Percentiles rank a stretch among this genome's conserved stretches.
Evolutionary conservation across 2,888 invertebrate genomes (phyloP).

Genomic region (Tenthredo notha): DNA sequence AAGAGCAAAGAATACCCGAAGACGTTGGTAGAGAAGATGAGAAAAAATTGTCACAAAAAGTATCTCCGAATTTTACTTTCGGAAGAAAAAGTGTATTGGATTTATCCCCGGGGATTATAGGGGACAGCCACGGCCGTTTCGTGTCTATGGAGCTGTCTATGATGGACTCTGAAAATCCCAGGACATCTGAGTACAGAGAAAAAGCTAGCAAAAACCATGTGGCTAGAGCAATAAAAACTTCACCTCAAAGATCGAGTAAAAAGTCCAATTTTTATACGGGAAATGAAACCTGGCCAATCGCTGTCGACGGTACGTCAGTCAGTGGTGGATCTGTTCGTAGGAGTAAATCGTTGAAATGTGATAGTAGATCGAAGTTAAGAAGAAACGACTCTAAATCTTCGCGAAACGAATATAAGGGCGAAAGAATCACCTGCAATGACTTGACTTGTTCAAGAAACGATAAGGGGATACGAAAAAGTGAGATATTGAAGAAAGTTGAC

Average conservation of each 20-base stretch:
- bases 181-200: background rate
- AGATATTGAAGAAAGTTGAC: background rate
- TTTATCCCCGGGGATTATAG: constrained; percentile 23
- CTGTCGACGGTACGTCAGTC: background rate
- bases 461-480: background rate
- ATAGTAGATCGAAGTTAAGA: background rate
- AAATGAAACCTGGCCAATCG: constrained; percentile 30
- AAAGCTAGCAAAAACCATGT: background rate
- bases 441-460: background rate
- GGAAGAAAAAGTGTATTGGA: constrained; percentile 2
- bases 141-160: background rate
- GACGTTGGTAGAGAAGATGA: background rate
- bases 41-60: background rate
- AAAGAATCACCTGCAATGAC: background rate
- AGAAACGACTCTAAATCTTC: background rate
- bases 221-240: background rate
- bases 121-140: background rate
- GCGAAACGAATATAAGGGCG: background rate
- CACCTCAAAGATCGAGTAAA: background rate
- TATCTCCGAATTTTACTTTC: background rate
- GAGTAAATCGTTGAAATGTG: constrained; percentile 26
- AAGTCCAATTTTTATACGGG: background rate
- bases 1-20: background rate
- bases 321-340: too few relatives aligned
- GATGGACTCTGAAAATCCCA: background rate